phyloP scores from a whole-genome alignment of 2,797 vertebrate genomes.

The Anguilla anguilla region DNA sequence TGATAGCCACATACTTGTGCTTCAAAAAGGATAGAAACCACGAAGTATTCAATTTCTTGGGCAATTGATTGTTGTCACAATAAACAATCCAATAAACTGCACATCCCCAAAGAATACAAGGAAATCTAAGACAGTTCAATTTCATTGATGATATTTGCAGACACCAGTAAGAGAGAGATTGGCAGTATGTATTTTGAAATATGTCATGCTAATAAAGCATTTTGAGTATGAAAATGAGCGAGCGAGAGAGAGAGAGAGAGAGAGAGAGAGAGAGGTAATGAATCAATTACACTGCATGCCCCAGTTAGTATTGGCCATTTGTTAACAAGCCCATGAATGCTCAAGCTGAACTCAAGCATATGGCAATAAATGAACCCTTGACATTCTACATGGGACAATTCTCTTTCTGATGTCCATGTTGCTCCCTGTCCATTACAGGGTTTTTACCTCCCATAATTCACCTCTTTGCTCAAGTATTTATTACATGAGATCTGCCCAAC shows the following conservation, averaged over 20 bases:
- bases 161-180: slow-evolving; percentile 25
- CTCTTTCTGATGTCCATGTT: slow-evolving; percentile 20
- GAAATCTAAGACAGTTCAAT: slow-evolving; percentile 35
- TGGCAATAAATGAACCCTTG: slow-evolving; percentile 42
- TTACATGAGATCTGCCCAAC: not conserved
- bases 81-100: slow-evolving; percentile 52
- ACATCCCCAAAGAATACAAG: slow-evolving; percentile 26
- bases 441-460: not conserved
- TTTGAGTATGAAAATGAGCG: not conserved
- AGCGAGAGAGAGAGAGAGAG: slow-evolving; percentile 16
- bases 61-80: slow-evolving; percentile 53
- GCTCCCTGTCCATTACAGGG: not conserved
- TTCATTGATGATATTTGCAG: slow-evolving; percentile 39
- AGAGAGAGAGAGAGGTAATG: slow-evolving; percentile 27
- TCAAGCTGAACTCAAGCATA: slow-evolving; percentile 22
- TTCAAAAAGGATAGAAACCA: slow-evolving; percentile 55
- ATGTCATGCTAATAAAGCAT: not conserved
- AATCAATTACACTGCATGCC: slow-evolving; percentile 43
- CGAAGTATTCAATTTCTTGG: slow-evolving; percentile 62
- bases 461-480: not conserved
- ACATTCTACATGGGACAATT: slow-evolving; percentile 35
- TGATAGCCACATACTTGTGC: slow-evolving; percentile 43
- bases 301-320: slow-evolving; percentile 37
- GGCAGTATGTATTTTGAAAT: not conserved
- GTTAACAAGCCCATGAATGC: slow-evolving; percentile 37